Evolutionary conservation across 2,797 vertebrate species (phyloP).

Genomic region (Hapalemur alaotrensis): DNA sequence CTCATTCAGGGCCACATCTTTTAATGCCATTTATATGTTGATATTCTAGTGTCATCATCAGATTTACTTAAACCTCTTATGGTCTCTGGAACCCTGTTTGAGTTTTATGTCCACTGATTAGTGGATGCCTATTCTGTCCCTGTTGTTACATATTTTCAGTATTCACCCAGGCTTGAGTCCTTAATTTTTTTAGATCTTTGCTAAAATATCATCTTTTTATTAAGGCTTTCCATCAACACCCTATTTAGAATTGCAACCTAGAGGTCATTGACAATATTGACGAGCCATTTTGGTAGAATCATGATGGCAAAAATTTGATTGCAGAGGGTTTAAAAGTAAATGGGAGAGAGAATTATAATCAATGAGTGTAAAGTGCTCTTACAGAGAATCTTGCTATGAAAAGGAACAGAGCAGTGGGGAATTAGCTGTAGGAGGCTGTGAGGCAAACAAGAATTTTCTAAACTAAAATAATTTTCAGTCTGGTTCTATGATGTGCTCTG

Average conservation of each 20-base stretch:
- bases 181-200: background rate
- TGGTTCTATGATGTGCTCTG: background rate
- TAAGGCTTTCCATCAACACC: background rate
- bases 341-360: background rate
- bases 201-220: background rate
- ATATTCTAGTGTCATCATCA: background rate
- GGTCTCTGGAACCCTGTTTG: background rate
- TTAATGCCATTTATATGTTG: background rate
- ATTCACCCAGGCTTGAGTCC: too few relatives aligned
- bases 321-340: background rate
- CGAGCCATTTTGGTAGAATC: background rate
- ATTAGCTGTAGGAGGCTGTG: background rate
- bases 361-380: background rate
- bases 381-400: background rate
- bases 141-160: background rate
- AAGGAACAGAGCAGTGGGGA: background rate
- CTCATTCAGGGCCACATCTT: background rate
- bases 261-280: background rate
- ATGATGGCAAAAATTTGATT: background rate
- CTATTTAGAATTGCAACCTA: background rate
- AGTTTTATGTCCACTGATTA: background rate
- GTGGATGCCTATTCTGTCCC: background rate
- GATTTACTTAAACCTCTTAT: background rate
- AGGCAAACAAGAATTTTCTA: background rate
- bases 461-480: background rate